Base-by-base conservation (phyloP, 1,140 invertebrate genomes). In the Tetranychus cinnabarinus region DNA sequence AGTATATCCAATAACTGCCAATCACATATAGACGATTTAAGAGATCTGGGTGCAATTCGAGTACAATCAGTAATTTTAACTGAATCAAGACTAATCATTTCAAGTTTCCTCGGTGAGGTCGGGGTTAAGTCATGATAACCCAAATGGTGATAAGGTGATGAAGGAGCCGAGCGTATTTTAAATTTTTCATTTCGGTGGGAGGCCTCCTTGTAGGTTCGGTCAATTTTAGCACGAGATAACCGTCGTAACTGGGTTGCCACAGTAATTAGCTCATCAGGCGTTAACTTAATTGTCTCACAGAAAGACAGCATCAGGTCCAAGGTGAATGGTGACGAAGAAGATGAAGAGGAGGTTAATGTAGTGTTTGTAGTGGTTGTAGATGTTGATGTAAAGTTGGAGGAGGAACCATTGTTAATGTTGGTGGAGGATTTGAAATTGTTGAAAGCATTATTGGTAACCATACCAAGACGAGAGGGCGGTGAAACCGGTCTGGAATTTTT, bases 1-100 rank as follows among this genome's bases (percentile, higher is more conserved):
- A 96, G 72, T 56, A 84, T 50, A 37, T 65, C 64, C 8, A 63
- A 35, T 36, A 60, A 37, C 12, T 56, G 10, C 52, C 59, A 61
- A 33, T 48, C 42, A 13, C 64, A 39, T 33, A 65, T 55, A 2
- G 61, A 57, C 1, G 61, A 63, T 33, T 63, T 59, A 33, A 65
- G 56, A 15, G 34, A 46, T 31, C 59, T 58, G 8, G 64, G 64
- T 10, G 61, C 58, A 13, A 65, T 52, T 36, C 63, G 31, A 45
- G 56, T 59, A 34, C 61, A 37, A 34, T 46, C 46, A 37, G 34
- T 13, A 7, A 61, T 61, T 34, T 42, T 55, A 23, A 52, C 12
- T 37, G 46, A 36, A n/a, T 60, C 47, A 2, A 52, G 15, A 8
- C 31, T 60, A 13, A 60, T 52, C 47, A 60, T 50, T 39, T 60